Percentiles rank a stretch among this genome's conserved stretches.
These are phyloP conservation scores for Phenganax marumi DNA, from an alignment of 92 coral and sea anemone species.

Conservation along the genomic window DNA sequence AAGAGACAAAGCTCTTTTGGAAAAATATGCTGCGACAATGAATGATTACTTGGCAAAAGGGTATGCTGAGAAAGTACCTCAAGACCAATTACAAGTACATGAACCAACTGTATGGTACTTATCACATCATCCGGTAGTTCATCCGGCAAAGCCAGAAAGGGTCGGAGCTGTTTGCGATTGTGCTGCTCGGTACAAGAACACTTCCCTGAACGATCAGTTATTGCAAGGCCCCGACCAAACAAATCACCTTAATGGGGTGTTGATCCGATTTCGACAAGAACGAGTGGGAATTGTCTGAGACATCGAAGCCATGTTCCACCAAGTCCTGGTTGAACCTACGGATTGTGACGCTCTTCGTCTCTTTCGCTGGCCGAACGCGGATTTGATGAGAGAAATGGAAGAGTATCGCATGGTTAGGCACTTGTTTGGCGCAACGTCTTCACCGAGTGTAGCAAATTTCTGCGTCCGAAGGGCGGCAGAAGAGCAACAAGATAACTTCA, in stretches of 20 bases:
- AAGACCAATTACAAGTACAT: constrained; percentile 33
- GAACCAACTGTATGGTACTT: constrained; percentile 60
- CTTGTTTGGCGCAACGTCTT: constrained; percentile 59
- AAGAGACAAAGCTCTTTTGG: constrained; percentile 48
- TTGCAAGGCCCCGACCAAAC: constrained; percentile 32
- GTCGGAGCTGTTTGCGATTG: constrained; percentile 60
- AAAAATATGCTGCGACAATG: constrained; percentile 61
- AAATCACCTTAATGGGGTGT: constrained; percentile 27
- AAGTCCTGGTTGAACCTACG: constrained; percentile 22
- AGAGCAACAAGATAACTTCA: constrained; percentile 31
- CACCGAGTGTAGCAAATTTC: constrained; percentile 57
- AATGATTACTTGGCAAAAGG: constrained; percentile 61
- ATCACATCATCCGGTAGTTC: constrained; percentile 58
- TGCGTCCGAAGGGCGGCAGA: constrained; percentile 45
- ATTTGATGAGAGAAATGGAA: constrained; percentile 43
- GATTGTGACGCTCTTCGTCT: constrained; percentile 34
- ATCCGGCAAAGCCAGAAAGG: constrained; percentile 57
- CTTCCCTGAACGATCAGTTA: constrained; percentile 50
- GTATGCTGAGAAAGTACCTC: constrained; percentile 54
- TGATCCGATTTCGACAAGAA: constrained; percentile 33
- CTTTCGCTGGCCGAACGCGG: constrained; percentile 60
- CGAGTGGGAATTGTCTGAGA: constrained; percentile 35
- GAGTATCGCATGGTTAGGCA: constrained; percentile 59
- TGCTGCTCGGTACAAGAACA: constrained; percentile 45
- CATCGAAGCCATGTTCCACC: constrained; percentile 43